Percentiles rank a stretch among this genome's conserved stretches.
Conservation (phyloP, 2,888 invertebrate genomes). For the Cataglyphis cursor region DNA sequence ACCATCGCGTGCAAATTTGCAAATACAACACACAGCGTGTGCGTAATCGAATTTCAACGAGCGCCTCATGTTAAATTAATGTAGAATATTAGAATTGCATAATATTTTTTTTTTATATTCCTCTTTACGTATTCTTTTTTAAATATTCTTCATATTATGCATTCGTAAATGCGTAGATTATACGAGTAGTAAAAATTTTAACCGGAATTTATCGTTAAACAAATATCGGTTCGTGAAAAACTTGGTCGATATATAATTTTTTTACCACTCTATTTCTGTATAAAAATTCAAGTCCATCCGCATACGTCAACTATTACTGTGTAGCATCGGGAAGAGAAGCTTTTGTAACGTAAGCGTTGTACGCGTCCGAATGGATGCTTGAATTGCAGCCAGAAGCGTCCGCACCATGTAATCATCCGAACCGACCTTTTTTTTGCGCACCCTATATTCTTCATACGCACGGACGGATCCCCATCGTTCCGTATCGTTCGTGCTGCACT, state of each 20-base stretch:
- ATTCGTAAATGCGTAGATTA: not conserved
- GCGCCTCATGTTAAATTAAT: not conserved
- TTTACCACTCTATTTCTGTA: not conserved
- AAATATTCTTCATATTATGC: not conserved
- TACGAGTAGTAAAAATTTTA: not conserved
- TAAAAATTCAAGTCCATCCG: not conserved
- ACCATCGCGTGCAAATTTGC: not conserved
- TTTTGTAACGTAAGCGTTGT: slow-evolving; percentile 18
- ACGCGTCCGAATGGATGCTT: slow-evolving; percentile 11
- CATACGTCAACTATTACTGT: not conserved
- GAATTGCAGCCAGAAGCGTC: slow-evolving; percentile 81
- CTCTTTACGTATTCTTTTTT: not conserved
- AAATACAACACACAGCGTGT: not conserved
- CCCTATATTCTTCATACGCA: slow-evolving; percentile 59
- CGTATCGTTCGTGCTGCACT: slow-evolving; percentile 55
- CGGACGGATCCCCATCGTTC: slow-evolving; percentile 46
- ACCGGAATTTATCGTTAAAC: not conserved
- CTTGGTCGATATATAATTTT: not conserved
- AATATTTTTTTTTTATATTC: not conserved
- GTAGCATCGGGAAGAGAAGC: not conserved
- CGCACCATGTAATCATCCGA: slow-evolving; percentile 69
- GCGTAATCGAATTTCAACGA: not conserved
- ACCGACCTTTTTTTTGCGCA: slow-evolving; percentile 69
- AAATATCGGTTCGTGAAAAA: not conserved
- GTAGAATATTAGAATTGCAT: not conserved